Percentiles rank a stretch among this genome's conserved stretches.
Conservation (phyloP, 2,113 vertebrate species). For the Hippocampus barbouri region DNA sequence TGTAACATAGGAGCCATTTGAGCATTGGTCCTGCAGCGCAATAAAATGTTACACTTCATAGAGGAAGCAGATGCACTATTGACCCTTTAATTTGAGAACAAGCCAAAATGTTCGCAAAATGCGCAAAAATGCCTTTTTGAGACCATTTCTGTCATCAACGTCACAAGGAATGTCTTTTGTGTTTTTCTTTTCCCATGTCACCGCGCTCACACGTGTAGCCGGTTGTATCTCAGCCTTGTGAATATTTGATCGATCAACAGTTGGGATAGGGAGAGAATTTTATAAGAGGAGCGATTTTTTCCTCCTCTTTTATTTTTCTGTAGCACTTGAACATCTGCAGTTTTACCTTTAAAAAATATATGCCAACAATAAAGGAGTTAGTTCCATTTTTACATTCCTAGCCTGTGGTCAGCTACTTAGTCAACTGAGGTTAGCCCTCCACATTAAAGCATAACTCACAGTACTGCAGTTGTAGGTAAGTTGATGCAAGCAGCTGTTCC, state of each 20-base stretch:
- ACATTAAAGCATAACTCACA: not conserved
- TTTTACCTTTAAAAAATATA: not conserved
- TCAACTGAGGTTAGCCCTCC: not conserved
- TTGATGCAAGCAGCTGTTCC: conserved; percentile 1
- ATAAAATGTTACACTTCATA: not conserved
- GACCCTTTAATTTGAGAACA: not conserved
- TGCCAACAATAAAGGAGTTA: not conserved
- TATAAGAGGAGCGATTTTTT: conserved; percentile 8
- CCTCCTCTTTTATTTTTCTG: conserved; percentile 11
- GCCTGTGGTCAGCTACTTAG: not conserved
- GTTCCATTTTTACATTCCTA: not conserved
- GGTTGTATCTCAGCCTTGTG: not conserved
- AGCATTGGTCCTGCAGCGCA: not conserved
- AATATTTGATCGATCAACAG: not conserved
- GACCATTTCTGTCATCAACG: too few species aligned
- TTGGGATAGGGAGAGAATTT: not conserved
- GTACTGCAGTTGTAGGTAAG: too few species aligned
- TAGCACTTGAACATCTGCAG: conserved; percentile 43
- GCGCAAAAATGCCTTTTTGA: not conserved
- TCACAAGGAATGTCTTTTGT: not conserved
- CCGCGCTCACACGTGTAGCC: not conserved
- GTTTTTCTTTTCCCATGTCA: not conserved
- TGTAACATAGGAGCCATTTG: not conserved
- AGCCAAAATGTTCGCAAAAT: too few species aligned
- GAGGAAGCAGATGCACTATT: not conserved